Evolutionary conservation across 2,113 vertebrate genomes (phyloP).

Genomic region (Symphodus melops): DNA sequence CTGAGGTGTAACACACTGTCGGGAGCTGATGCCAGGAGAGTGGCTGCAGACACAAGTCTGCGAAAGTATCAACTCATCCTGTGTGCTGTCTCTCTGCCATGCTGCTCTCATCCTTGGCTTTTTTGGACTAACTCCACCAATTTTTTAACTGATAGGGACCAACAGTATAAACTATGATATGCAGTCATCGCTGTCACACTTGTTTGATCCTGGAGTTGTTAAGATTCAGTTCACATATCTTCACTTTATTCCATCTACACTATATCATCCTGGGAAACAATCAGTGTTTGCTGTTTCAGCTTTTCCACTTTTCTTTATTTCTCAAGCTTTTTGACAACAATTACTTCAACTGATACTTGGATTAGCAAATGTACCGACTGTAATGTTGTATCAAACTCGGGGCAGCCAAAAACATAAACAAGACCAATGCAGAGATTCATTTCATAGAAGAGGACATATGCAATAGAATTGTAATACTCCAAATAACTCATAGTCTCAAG

Average conservation of each 20-base stretch:
- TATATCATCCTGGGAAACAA: not conserved
- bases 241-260: not conserved
- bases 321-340: not conserved
- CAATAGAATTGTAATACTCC: too few relatives aligned
- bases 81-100: not conserved
- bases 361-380: not conserved
- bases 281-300: too few relatives aligned
- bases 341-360: not conserved
- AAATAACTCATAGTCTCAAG: too few relatives aligned
- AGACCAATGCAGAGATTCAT: not conserved
- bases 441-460: too few relatives aligned
- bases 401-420: not conserved
- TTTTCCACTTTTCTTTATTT: not conserved
- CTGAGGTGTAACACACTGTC: constrained; percentile 25
- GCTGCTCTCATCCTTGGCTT: not conserved
- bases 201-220: not conserved
- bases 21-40: constrained; percentile 43
- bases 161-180: constrained; percentile 6
- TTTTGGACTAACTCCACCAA: not conserved
- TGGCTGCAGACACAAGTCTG: constrained; percentile 20
- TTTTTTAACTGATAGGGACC: not conserved
- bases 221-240: not conserved
- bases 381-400: not conserved
- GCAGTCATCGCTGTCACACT: not conserved
- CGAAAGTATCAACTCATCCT: constrained; percentile 12